Evolutionary conservation across 2,888 invertebrate genomes (phyloP).

Genomic region (Drosophila falleni): DNA sequence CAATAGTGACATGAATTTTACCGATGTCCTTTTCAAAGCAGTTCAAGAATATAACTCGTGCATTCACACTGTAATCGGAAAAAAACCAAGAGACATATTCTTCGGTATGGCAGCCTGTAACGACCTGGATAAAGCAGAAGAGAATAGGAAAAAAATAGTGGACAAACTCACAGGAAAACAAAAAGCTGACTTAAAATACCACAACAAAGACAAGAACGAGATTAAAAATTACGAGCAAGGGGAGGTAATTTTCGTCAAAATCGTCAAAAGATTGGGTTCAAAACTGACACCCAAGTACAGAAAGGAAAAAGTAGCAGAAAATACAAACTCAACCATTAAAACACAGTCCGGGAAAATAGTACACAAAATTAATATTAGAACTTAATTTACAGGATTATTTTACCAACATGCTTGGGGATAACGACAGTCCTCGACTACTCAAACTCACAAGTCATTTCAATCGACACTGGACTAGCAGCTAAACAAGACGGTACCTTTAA

Average conservation of each 20-base stretch:
- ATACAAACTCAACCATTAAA: not conserved
- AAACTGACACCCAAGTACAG: not conserved
- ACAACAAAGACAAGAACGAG: too few species aligned
- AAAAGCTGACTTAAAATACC: too few species aligned
- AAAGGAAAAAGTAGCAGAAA: not conserved
- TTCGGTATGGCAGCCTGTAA: too few species aligned
- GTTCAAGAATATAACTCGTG: too few species aligned
- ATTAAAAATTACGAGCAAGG: not conserved
- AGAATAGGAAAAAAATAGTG: too few species aligned
- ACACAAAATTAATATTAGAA: not conserved
- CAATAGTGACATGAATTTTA: too few species aligned
- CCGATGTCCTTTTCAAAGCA: too few species aligned
- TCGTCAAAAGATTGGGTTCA: not conserved
- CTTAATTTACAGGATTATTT: not conserved
- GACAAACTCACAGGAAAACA: too few species aligned
- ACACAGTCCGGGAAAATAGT: not conserved
- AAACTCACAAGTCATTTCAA: not conserved
- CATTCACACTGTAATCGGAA: too few species aligned
- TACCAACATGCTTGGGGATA: not conserved
- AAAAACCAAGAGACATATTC: too few species aligned
- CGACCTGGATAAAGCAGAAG: too few species aligned
- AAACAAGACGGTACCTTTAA: not conserved
- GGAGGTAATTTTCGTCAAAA: not conserved
- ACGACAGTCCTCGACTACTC: not conserved
- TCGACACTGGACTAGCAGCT: not conserved